Base-by-base conservation (phyloP, 1,140 invertebrate genomes). In the Drosophila setifemur region DNA sequence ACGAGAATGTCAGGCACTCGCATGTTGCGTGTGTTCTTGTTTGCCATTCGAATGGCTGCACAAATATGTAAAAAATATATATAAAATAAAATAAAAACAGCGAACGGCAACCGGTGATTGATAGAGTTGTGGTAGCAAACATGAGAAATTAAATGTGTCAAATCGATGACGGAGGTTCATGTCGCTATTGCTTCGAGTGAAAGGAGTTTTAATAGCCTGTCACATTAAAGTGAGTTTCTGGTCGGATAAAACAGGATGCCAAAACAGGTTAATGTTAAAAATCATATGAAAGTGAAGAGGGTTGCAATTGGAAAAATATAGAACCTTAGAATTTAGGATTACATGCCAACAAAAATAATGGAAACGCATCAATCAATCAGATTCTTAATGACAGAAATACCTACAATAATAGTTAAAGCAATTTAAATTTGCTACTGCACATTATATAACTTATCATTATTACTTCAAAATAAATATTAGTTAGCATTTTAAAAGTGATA, bases 141-240 rank as follows among this genome's bases (percentile, higher is more conserved):
- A 61, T 26, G 28, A n/a, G n/a, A 58, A 55, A 61, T 61, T 61
- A 58, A 61, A 58, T 58, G 35, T 58, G 35, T 42, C 37, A 57
- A 42, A 57, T 12, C 14, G 35, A 11, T 33, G 35, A 55, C 25
- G 14, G 42, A 53, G 35, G 33, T 35, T 4, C n/a, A 23, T 3
- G 18, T 23, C 8, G n/a, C n/a, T 2, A 19, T 1, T 4, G 6
- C 2, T 0, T 9, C 3, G 31, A 12, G 8, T 4, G 5, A 4
- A 7, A 18, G 4, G 4, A 4, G 9, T 12, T 14, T 29, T 12
- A 60, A 40, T 3, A 2, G 14, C 6, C 5, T 39, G 33, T 39
- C 23, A 29, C 28, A 26, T 26, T 2, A 29, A 5, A 8, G 42
- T 9, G 12, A 31, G 12, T 16, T 11, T 18, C 4, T 3, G 1